A percentile compares a stretch with the other conserved stretches of the same genome.
These are phyloP conservation scores for Liparis tanakae DNA, from an alignment of 2,797 vertebrate species.

Conservation along the genomic window DNA sequence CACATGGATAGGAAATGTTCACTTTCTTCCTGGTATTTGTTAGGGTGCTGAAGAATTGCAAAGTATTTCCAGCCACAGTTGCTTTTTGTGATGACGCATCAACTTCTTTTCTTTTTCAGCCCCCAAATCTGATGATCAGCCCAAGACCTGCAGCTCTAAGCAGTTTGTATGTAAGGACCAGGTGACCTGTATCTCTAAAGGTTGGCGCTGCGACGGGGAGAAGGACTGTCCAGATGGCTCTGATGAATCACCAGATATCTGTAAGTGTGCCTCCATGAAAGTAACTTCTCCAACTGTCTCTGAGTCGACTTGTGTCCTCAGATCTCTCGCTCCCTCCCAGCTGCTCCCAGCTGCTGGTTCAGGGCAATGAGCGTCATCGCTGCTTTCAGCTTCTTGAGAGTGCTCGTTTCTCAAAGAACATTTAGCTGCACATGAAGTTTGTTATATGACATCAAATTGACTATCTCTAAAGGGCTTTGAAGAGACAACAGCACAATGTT, in stretches of 20 bases:
- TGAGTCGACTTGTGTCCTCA: slow-evolving; percentile 25
- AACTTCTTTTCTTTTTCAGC: slow-evolving; percentile 74
- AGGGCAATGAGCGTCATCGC: background rate
- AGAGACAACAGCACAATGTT: slow-evolving; percentile 32
- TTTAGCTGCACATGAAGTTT: background rate
- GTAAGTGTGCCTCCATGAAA: slow-evolving; percentile 82
- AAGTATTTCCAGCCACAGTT: slow-evolving; percentile 4
- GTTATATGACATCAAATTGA: slow-evolving; percentile 14
- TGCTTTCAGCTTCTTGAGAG: slow-evolving; percentile 16
- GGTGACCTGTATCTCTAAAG: slow-evolving; percentile 97
- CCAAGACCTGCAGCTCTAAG: slow-evolving; percentile 96
- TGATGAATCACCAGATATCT: slow-evolving; percentile 95
- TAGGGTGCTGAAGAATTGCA: background rate
- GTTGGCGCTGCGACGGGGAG: slow-evolving; percentile 97
- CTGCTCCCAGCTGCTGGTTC: slow-evolving; percentile 23
- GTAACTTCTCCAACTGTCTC: slow-evolving; percentile 22
- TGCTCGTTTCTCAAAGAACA: slow-evolving; percentile 5
- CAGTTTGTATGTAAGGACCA: slow-evolving; percentile 98
- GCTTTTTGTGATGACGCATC: slow-evolving; percentile 33
- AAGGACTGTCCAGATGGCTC: slow-evolving; percentile 98
- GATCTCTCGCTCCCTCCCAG: slow-evolving; percentile 7
- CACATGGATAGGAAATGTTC: background rate
- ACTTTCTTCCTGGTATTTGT: background rate
- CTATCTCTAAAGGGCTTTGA: slow-evolving; percentile 34
- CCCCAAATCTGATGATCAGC: slow-evolving; percentile 73